Base-by-base conservation (phyloP, 2,888 invertebrate species). In the Oeneis ivallda region DNA sequence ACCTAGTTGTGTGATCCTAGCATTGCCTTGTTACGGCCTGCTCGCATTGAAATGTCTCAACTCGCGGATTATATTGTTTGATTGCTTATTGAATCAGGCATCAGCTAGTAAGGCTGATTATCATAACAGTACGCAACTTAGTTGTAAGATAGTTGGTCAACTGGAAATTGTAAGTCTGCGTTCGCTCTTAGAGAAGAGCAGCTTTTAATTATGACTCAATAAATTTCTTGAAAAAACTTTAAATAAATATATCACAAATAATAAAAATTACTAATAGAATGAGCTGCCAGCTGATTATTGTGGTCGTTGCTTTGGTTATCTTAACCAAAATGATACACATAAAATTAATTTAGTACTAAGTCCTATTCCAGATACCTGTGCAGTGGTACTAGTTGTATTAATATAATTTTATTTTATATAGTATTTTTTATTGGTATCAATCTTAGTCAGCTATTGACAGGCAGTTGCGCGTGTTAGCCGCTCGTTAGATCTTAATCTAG, bases 401-500 rank as follows among this genome's bases (percentile, higher is more conserved):
- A 52, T 52, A 34, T n/a, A 52, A 52, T 54, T n/a, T 13, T 15
- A 37, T 17, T 5, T 54, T 1, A 54, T 37, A 26, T 37, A 53
- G 34, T 53, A 34, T 37, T 37, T 54, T 37, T 15, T 54, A 54
- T 54, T 37, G 15, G 8, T 54, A 54, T 54, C 54, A 59, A 52
- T 53, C 59, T 52, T 60, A 54, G 56, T 59, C 68, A 64, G 37
- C 54, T 49, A 56, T 49, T 49, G 54, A 67, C 67, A 64, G 65
- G 5, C 6, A 19, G 19, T 11, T 47, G 45, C 66, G 65, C 70
- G 70, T 67, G 67, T 70, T 71, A 71, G 72, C 62, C 64, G 66
- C 64, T 62, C 56, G 64, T 63, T 67, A 68, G 72, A 72, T 74
- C 64, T 62, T 67, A 65, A 72, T 74, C 74, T 71, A 63, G 65